Evolutionary conservation across 2,888 invertebrate species (phyloP), one percentile per base, ranked within the genome.

Genomic region (Vesta saturnalis): DNA sequence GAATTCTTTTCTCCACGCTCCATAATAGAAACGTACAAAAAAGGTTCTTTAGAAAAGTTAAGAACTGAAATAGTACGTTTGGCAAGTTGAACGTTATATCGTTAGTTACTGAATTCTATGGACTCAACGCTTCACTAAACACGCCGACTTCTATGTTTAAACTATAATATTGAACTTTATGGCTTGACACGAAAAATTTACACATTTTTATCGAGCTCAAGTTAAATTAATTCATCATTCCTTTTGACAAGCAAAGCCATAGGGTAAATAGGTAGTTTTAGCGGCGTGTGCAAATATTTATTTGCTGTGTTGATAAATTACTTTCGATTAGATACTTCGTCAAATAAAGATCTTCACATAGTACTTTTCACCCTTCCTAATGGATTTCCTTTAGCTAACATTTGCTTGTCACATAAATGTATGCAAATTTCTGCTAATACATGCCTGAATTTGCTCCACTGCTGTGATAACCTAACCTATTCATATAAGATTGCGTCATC

Each of bases 281-380:
- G n/a, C n/a, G n/a, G n/a, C n/a, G 30, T 52, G 15, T 12, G 60
- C 59, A 65, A 65, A 60, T 67, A 67, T 67, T 67, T 63, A 57
- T 47, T 39, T 39, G n/a, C 39, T n/a, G 54, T 46, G 62, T 59
- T 67, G 67, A 67, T 67, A 67, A 67, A 67, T 67, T 67, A 55
- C 67, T 47, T 22, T 54, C 54, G 67, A 67, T 62, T 67, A 67
- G 67, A 63, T 58, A 67, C 59, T 67, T 63, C 19, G 62, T 59
- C 59, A 58, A 62, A 67, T 67, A 67, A 67, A 67, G 62, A 58
- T 62, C 67, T 63, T 47, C 47, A 59, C 59, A 46, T 60, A 59
- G 67, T 46, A 67, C 67, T 63, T 67, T 67, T 63, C 67, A 63
- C 67, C 67, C 67, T 61, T 67, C 49, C 67, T 67, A 67, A 67